Conservation (phyloP, 2,113 vertebrate species). For the Trematomus loennbergii region DNA sequence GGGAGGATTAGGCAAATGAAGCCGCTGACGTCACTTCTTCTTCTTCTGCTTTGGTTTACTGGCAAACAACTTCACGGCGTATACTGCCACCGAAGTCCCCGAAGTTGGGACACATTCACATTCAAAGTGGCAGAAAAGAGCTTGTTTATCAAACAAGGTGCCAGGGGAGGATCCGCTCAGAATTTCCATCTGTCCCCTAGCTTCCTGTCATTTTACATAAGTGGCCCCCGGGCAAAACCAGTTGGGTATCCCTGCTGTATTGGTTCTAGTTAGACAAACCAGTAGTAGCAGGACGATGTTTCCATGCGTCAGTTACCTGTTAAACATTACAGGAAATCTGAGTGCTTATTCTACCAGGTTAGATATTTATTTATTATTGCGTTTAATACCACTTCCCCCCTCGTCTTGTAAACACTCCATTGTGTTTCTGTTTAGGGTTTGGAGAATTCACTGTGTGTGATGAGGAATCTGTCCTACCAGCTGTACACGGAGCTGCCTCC, state of each 20-base stretch:
- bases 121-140: no score
- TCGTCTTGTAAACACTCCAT: not conserved
- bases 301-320: not conserved
- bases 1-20: no score
- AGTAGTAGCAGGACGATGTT: not conserved
- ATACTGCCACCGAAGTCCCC: no score
- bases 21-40: no score
- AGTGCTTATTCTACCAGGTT: not conserved
- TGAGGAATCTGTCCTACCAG: slow-evolving; percentile 96
- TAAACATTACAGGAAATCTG: not conserved
- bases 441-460: slow-evolving; percentile 92
- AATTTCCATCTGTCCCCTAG: no score
- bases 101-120: no score
- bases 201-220: no score
- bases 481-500: slow-evolving; percentile 93
- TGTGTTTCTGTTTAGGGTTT: slow-evolving; percentile 84
- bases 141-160: no score
- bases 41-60: no score
- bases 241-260: not conserved
- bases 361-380: not conserved
- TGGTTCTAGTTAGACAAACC: not conserved
- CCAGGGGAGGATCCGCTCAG: no score
- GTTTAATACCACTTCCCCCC: not conserved
- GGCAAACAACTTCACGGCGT: no score
- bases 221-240: no score